Percentiles rank a stretch among this genome's conserved stretches.
Conservation (phyloP, 2,797 vertebrate species). For the Coreius guichenoti region DNA sequence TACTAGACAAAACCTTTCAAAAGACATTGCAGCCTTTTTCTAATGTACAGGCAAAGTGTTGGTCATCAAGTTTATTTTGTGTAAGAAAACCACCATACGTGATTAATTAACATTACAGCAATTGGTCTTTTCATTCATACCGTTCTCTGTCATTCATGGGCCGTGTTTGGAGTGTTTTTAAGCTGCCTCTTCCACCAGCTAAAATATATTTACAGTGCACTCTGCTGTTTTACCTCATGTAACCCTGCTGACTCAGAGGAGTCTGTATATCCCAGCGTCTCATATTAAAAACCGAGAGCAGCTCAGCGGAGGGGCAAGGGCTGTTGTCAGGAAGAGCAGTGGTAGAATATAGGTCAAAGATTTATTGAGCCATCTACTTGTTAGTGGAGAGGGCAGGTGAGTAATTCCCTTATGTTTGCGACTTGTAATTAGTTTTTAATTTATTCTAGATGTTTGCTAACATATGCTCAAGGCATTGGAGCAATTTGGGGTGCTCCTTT, state of each 20-base stretch:
- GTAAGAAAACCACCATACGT: background rate
- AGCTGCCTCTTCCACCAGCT: conserved; percentile 14
- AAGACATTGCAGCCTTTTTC: conserved; percentile 2
- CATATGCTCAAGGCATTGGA: background rate
- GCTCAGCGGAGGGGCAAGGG: conserved; percentile 16
- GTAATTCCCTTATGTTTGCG: conserved; percentile 8
- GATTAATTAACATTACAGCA: background rate
- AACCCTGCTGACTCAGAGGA: conserved; percentile 47
- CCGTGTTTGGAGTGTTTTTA: background rate
- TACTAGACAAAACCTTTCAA: conserved; percentile 9
- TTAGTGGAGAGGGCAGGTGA: conserved; percentile 32
- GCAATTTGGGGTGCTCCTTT: conserved; percentile 5
- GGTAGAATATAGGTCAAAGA: conserved; percentile 49
- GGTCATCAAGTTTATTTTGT: conserved; percentile 13
- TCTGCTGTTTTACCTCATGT: conserved; percentile 22
- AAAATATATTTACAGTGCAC: conserved; percentile 1
- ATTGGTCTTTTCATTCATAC: conserved; percentile 1
- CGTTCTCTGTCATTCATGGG: conserved; percentile 3
- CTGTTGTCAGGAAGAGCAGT: conserved; percentile 35
- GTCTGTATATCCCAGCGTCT: conserved; percentile 9
- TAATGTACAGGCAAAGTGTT: background rate
- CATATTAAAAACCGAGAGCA: conserved; percentile 19
- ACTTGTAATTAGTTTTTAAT: conserved; percentile 42
- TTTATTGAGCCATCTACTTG: conserved; percentile 47
- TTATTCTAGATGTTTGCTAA: background rate